Evolutionary conservation across 1,140 invertebrate genomes (phyloP).

Genomic region (Mesaphorura yosii): DNA sequence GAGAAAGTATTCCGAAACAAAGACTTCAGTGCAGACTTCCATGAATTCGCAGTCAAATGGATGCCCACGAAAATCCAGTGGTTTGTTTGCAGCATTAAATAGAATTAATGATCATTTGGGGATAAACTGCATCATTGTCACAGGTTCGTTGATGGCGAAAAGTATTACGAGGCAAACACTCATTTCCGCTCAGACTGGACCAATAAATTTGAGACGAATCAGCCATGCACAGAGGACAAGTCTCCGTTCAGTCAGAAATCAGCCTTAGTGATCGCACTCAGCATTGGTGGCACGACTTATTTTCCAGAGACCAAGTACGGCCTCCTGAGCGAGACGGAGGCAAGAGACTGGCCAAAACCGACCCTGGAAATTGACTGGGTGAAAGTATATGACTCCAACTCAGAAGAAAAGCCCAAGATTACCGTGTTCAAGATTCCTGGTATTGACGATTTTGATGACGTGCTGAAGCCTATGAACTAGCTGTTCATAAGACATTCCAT

Average conservation of each 20-base stretch:
- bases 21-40: conserved; percentile 24
- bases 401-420: background rate
- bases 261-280: background rate
- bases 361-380: conserved; percentile 27
- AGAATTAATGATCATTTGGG: no score
- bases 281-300: background rate
- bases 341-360: conserved; percentile 19
- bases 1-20: conserved; percentile 18
- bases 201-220: background rate
- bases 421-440: conserved; percentile 2
- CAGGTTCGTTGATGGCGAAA: conserved; percentile 7
- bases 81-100: conserved; percentile 8
- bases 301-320: conserved; percentile 4
- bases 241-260: background rate
- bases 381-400: conserved; percentile 11
- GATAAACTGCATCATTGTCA: no score
- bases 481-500: no score
- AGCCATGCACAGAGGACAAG: background rate
- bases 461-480: no score
- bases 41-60: conserved; percentile 27
- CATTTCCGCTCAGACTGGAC: conserved; percentile 16
- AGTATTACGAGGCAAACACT: background rate
- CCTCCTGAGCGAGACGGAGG: background rate
- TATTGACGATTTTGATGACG: conserved; percentile 7
- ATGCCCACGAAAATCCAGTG: conserved; percentile 20